Conservation (phyloP, 2,113 vertebrate species). For the Pungitius pungitius region DNA sequence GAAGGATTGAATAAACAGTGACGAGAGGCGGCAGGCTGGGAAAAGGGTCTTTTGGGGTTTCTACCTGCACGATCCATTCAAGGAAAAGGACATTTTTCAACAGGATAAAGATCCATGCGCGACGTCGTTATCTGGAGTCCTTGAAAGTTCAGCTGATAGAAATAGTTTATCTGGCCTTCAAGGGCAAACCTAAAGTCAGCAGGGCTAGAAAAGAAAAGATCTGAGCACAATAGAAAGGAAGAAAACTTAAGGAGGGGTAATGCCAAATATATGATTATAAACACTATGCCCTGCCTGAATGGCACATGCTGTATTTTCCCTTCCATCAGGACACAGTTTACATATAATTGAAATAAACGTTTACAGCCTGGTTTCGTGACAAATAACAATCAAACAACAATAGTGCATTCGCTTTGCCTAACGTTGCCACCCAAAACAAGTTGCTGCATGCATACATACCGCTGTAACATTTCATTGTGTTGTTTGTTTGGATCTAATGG, state of each 20-base stretch:
- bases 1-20: conserved; percentile 68
- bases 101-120: not conserved
- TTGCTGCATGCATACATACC: not conserved
- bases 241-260: not conserved
- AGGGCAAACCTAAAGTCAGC: conserved; percentile 10
- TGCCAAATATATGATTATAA: too few relatives aligned
- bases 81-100: conserved; percentile 19
- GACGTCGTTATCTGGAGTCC: conserved; percentile 4
- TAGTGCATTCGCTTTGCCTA: conserved; percentile 4
- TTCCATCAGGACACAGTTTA: not conserved
- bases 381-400: not conserved
- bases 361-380: not conserved
- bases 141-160: conserved; percentile 9
- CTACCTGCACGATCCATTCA: not conserved
- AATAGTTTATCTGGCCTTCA: conserved; percentile 4
- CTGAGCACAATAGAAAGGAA: not conserved
- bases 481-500: conserved; percentile 15
- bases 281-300: not conserved
- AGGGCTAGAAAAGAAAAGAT: not conserved
- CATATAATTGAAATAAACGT: not conserved
- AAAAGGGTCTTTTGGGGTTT: conserved; percentile 19
- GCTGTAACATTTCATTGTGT: conserved; percentile 15
- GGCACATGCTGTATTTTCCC: not conserved
- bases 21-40: conserved; percentile 36
- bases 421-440: not conserved